Conservation (phyloP, 1,140 invertebrate species). For the Cyclargus thomasi region DNA sequence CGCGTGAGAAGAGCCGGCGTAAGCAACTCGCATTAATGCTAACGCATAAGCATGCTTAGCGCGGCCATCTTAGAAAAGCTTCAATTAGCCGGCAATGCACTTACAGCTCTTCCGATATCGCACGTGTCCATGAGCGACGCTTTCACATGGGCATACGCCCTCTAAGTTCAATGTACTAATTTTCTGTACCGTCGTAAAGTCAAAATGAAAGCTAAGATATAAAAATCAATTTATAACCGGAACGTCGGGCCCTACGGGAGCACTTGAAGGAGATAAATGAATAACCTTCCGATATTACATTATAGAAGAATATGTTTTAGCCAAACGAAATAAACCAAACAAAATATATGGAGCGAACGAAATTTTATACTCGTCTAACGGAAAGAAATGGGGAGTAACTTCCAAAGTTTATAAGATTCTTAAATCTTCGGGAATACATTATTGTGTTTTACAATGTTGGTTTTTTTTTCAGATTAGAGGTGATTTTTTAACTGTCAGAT, state of each 20-base stretch:
- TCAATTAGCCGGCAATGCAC: no score
- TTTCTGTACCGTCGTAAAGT: neutral
- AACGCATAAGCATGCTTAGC: no score
- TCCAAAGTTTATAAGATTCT: neutral
- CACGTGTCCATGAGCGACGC: no score
- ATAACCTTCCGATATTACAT: constrained; percentile 8
- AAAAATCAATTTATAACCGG: constrained; percentile 13
- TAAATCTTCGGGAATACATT: neutral
- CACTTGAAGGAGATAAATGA: constrained; percentile 15
- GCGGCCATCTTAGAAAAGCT: no score
- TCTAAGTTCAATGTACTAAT: no score
- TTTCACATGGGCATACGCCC: no score
- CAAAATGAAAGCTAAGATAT: constrained; percentile 12
- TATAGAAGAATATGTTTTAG: constrained; percentile 12
- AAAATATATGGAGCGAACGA: neutral
- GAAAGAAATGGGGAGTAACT: neutral
- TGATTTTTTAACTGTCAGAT: no score
- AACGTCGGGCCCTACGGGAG: neutral
- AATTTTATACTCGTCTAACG: neutral
- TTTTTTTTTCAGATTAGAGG: neutral
- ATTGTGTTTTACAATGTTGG: neutral
- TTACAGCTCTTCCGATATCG: no score
- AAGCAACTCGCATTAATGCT: no score
- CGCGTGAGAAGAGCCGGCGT: no score
- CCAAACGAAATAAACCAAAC: neutral